Evolutionary conservation across 64 coral and sea anemone species (phyloP).

Genomic region (Stichodactyla mertensii): DNA sequence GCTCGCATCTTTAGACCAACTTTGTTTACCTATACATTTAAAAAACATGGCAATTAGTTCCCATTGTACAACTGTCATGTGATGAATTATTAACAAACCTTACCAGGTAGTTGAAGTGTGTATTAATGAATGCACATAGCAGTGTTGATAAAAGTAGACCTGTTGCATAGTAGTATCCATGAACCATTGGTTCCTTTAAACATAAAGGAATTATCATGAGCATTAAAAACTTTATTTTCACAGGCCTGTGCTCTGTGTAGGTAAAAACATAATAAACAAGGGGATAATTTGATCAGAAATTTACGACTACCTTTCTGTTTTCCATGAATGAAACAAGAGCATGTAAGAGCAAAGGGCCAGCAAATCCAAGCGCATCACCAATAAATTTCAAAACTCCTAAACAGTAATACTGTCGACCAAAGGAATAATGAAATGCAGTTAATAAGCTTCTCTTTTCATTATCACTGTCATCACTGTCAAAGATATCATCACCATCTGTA

Average conservation of each 20-base stretch:
- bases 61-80: too few species aligned
- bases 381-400: constrained; percentile 83
- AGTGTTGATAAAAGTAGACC: constrained; percentile 80
- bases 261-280: too few species aligned
- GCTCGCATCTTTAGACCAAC: constrained; percentile 86
- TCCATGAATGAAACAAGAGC: constrained; percentile 98
- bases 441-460: constrained; percentile 37
- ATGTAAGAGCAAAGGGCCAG: constrained; percentile 93
- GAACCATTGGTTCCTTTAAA: constrained; percentile 69
- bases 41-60: too few species aligned
- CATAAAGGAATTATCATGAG: neutral
- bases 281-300: neutral
- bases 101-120: constrained; percentile 78
- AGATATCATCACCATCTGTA: constrained; percentile 1
- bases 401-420: constrained; percentile 92
- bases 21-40: constrained; percentile 75
- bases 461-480: neutral
- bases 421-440: constrained; percentile 82
- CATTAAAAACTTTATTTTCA: neutral
- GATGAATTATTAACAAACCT: too few species aligned
- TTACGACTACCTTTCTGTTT: constrained; percentile 67
- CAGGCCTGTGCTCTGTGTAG: too few species aligned
- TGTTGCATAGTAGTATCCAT: constrained; percentile 92
- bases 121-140: constrained; percentile 61
- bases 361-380: constrained; percentile 87